Evolutionary conservation across 2,797 vertebrate genomes (phyloP), one percentile per base, ranked within the genome.

Genomic region (Siniperca undulata): DNA sequence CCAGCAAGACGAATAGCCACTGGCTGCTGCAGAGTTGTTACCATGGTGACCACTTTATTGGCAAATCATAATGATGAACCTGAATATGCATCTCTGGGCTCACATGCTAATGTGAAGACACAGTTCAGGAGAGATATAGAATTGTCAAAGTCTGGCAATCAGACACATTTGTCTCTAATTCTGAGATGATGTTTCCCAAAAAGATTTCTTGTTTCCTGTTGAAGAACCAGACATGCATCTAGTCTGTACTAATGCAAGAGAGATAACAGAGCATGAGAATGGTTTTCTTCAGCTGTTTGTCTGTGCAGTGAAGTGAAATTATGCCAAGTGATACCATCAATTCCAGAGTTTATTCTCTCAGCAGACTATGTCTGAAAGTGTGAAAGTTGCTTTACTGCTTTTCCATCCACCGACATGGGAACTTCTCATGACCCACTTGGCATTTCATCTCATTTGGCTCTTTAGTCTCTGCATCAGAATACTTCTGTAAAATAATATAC

Each of bases 1-100:
- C 79, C 80, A 65, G 82, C 50, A 55, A 89, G 88, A 94, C 88
- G 85, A 85, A 92, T 86, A 20, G 78, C 82, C 67, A 14, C n/a
- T 10, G 56, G 83, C 66, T 56, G 81, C 71, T 4, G 83, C 58
- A 27, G 67, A 77, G 76, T 76, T 3, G 64, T 88, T 83, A 85
- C 86, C 81, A 92, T 76, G 66, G 82, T 67, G 84, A 91, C 82
- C 68, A 73, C 60, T 80, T 91, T 85, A 86, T 82, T 76, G 82
- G 78, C 79, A 90, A 91, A 89, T 83, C 74, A 79, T 52, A 46
- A 69, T 68, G 79, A 93, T 84, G 68, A 86, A 83, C 78, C 68
- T 68, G 72, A 85, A 88, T 83, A 80, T 86, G 72, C 78, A 84
- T 78, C 62, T 67, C 55, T 42, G 55, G 34, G 85, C 64, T 65